A percentile compares a stretch with the other conserved stretches of the same genome.
Evolutionary conservation across 53 echinoderm and acorn worm species (phyloP).

Genomic region (Crossaster papposus): DNA sequence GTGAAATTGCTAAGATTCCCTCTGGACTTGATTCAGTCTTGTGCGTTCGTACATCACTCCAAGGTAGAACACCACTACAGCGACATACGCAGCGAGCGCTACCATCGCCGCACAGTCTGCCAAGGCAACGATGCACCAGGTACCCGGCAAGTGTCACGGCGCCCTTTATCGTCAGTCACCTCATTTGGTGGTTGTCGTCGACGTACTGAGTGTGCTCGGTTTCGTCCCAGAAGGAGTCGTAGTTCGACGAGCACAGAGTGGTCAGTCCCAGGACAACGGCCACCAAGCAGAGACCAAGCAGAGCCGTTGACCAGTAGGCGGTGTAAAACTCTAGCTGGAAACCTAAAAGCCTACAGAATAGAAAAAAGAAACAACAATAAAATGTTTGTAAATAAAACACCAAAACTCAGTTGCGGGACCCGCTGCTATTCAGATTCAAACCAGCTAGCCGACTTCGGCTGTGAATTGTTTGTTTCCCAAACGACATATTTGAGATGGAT

Average conservation of each 20-base stretch:
- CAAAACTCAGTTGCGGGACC: no score
- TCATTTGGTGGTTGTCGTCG: slow-evolving; percentile 17
- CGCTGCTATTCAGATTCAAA: no score
- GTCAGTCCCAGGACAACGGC: slow-evolving; percentile 72
- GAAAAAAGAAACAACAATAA: no score
- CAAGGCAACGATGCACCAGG: not conserved
- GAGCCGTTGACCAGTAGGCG: slow-evolving; percentile 78
- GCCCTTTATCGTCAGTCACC: slow-evolving; percentile 26
- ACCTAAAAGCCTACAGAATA: slow-evolving; percentile 66
- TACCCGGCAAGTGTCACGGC: not conserved
- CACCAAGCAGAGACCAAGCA: slow-evolving; percentile 69
- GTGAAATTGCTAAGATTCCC: no score
- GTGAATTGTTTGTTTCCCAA: no score
- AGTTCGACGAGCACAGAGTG: slow-evolving; percentile 61
- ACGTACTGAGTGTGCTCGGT: not conserved
- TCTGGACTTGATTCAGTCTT: not conserved
- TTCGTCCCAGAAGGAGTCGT: slow-evolving; percentile 51
- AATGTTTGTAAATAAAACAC: no score
- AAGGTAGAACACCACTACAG: slow-evolving; percentile 40
- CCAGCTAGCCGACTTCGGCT: no score
- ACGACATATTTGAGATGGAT: no score
- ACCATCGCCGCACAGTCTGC: slow-evolving; percentile 23
- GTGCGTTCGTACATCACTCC: slow-evolving; percentile 40
- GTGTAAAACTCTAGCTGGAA: slow-evolving; percentile 72
- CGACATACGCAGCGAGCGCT: slow-evolving; percentile 29